phyloP scores from a whole-genome alignment of 2,113 vertebrate genomes.

The Odontesthes bonariensis region DNA sequence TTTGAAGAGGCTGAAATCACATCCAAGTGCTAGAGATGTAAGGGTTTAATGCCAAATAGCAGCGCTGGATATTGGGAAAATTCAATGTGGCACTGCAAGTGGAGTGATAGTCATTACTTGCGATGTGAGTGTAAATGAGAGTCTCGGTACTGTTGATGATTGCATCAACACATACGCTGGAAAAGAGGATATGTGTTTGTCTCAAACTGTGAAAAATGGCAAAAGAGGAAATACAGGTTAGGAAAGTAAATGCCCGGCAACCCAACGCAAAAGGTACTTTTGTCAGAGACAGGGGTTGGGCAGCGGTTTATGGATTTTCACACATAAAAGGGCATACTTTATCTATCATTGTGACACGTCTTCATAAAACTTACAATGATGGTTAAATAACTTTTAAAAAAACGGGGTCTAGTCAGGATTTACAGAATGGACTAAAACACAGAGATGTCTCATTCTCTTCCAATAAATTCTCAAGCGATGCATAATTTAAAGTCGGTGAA shows the following conservation, averaged over 20 bases:
- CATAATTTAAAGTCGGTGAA: too few relatives aligned
- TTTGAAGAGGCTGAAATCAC: not conserved
- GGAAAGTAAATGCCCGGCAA: not conserved
- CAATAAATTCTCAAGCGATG: too few relatives aligned
- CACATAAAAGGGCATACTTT: too few relatives aligned
- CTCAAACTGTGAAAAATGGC: not conserved
- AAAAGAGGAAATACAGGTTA: not conserved
- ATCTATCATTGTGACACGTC: too few relatives aligned
- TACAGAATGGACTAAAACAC: too few relatives aligned
- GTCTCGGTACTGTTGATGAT: conserved; percentile 3
- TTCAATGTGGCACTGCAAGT: not conserved
- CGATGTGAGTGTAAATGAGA: conserved; percentile 17
- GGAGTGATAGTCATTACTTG: conserved; percentile 11
- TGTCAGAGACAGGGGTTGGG: too few relatives aligned
- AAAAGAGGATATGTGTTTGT: not conserved
- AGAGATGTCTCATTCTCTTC: too few relatives aligned
- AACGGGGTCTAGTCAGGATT: too few relatives aligned
- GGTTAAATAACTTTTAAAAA: too few relatives aligned
- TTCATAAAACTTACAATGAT: too few relatives aligned
- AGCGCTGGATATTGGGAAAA: not conserved
- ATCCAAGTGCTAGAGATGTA: not conserved
- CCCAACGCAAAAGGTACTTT: too few relatives aligned
- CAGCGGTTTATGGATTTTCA: too few relatives aligned
- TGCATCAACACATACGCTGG: not conserved
- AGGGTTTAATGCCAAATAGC: conserved; percentile 13